Evolutionary conservation across 2,888 invertebrate species (phyloP).

Genomic region (Priocnemis perturbator): DNA sequence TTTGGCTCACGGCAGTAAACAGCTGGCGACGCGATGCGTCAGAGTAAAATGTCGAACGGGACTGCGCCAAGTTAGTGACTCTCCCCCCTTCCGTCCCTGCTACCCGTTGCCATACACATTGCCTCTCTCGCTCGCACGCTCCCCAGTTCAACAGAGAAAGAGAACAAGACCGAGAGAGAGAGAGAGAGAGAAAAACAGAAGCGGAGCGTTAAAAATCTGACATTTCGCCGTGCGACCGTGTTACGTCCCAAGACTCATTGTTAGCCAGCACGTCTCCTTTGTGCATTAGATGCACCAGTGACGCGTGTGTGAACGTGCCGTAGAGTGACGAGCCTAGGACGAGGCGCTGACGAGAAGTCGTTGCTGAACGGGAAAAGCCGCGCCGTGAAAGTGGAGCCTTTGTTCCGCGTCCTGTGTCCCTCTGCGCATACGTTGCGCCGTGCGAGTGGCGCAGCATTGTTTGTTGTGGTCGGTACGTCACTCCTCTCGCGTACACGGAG

Average conservation of each 20-base stretch:
- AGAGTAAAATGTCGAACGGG: slow-evolving; percentile 62
- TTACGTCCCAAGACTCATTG: too few species aligned
- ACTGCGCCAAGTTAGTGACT: slow-evolving; percentile 51
- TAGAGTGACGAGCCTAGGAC: too few species aligned
- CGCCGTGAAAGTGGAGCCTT: slow-evolving; percentile 44
- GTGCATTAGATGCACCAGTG: too few species aligned
- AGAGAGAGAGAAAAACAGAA: slow-evolving; percentile 23
- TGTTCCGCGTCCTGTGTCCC: slow-evolving; percentile 52
- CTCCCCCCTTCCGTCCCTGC: slow-evolving; percentile 13
- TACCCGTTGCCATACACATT: background rate
- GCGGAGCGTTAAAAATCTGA: background rate
- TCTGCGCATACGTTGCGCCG: slow-evolving; percentile 64
- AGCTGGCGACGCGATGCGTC: slow-evolving; percentile 71
- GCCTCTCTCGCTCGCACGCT: background rate
- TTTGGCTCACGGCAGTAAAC: slow-evolving; percentile 63
- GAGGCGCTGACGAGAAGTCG: too few species aligned
- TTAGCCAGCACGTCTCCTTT: too few species aligned
- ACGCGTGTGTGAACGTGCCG: too few species aligned
- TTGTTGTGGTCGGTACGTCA: slow-evolving; percentile 56
- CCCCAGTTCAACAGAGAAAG: background rate
- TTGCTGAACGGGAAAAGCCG: background rate
- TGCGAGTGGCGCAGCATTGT: slow-evolving; percentile 69
- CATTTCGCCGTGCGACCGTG: too few species aligned
- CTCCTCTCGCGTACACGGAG: background rate
- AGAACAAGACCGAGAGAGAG: background rate